A percentile compares a stretch with the other conserved stretches of the same genome.
Conservation (phyloP, 2,888 invertebrate species). For the Brachyptera putata region DNA sequence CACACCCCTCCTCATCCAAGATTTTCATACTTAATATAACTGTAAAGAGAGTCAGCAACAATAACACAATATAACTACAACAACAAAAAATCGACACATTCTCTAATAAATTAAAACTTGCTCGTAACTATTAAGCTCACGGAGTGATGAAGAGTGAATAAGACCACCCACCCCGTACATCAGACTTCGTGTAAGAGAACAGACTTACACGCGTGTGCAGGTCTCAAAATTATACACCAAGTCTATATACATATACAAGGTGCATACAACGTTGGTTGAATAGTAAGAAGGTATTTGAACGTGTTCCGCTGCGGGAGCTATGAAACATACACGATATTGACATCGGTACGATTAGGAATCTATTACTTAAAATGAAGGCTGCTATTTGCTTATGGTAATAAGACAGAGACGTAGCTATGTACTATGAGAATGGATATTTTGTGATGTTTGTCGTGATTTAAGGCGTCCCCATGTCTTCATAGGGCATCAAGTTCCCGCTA, state of each 20-base stretch:
- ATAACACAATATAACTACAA: neutral
- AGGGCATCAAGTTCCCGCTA: no score
- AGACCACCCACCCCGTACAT: conserved; percentile 7
- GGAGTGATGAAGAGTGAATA: neutral
- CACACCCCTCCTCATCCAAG: neutral
- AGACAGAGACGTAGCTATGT: no score
- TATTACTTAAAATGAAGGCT: neutral
- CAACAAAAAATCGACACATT: neutral
- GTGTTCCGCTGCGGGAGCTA: neutral
- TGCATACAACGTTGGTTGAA: neutral
- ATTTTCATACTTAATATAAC: no score
- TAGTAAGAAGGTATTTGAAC: conserved; percentile 1
- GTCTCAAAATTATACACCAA: neutral
- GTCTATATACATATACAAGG: neutral
- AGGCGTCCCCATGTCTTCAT: no score
- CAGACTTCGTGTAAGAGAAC: no score
- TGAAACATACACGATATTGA: conserved; percentile 12
- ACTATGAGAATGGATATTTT: no score
- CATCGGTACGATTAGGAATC: conserved; percentile 4
- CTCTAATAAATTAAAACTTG: no score
- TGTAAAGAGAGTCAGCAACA: no score
- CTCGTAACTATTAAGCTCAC: neutral
- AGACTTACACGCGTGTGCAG: no score
- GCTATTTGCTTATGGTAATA: no score
- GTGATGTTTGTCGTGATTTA: no score